Conservation (phyloP, 1,140 invertebrate species). For the Eriosoma lanigerum region DNA sequence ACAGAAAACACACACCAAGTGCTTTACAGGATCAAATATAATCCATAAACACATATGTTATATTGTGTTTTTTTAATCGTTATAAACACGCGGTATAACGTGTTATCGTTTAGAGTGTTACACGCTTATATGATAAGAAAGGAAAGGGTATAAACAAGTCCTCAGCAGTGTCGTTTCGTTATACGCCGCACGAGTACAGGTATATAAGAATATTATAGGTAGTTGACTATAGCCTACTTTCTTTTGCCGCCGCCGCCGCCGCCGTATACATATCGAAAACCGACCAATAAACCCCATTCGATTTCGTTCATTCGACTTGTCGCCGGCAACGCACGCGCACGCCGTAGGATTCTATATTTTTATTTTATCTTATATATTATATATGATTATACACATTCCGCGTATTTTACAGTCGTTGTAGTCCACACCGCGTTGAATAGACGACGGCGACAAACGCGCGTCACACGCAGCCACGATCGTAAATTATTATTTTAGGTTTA, state of each 20-base stretch:
- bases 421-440: not conserved
- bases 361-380: not conserved
- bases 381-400: not conserved
- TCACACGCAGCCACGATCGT: not conserved
- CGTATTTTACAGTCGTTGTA: not conserved
- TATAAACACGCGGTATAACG: too few relatives aligned
- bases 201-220: too few relatives aligned
- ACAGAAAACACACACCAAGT: too few relatives aligned
- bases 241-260: conserved; percentile 12
- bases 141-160: conserved; percentile 20
- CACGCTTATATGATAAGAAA: too few relatives aligned
- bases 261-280: conserved; percentile 23
- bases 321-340: conserved; percentile 39
- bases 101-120: too few relatives aligned
- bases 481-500: not conserved
- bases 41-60: too few relatives aligned
- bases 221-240: conserved; percentile 27
- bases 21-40: too few relatives aligned
- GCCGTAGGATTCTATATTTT: not conserved
- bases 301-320: conserved; percentile 49
- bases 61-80: too few relatives aligned
- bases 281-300: conserved; percentile 52
- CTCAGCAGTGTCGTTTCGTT: conserved; percentile 3
- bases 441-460: not conserved
- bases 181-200: not conserved